Base-by-base conservation (phyloP, 2,797 vertebrate species). In the Dipus sagitta region DNA sequence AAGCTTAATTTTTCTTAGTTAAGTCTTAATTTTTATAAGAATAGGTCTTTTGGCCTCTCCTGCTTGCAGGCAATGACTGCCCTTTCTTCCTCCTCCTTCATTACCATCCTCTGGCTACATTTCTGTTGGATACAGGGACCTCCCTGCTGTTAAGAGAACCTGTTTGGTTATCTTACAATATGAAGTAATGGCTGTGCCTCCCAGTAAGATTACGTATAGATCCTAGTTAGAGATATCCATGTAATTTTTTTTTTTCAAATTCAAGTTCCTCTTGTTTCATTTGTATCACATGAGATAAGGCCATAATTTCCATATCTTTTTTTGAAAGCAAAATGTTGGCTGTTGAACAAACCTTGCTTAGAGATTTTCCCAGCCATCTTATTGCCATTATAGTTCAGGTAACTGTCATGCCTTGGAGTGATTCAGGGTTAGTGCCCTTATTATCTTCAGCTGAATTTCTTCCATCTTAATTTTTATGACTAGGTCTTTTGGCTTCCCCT, bases 381-480 rank as follows among this genome's bases (percentile, higher is more conserved):
- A 13, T 26, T 83, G 38, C 64, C 67, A 34, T 75, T 88, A 21
- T 52, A 38, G 54, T 58, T 14, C 10, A n/a, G 68, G 13, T 68
- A 60, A 7, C 52, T 64, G 42, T 34, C n/a, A 28, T 62, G 60
- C 90, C 38, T 38, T 79, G 92, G 76, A 65, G 4, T 84, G 84
- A 68, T 38, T 88, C 6, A 12, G 38, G 74, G n/a, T 11, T 81
- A 20, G 32, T 65, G n/a, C 15, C 71, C 17, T 89, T 75, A 47
- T 83, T 72, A 26, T n/a, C 71, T 76, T 86, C 9, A 68, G 32
- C 62, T 90, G 78, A 93, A 64, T 90, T 64, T 64, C 88, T 67
- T 70, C 47, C 87, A 32, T 47, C 38, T 92, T 80, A 20, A 52
- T 65, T 17, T 77, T 10, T 76, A 3, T 17, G 32, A 71, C 14